Conservation (phyloP, 2,113 vertebrate species). For the Leuciscus idus region DNA sequence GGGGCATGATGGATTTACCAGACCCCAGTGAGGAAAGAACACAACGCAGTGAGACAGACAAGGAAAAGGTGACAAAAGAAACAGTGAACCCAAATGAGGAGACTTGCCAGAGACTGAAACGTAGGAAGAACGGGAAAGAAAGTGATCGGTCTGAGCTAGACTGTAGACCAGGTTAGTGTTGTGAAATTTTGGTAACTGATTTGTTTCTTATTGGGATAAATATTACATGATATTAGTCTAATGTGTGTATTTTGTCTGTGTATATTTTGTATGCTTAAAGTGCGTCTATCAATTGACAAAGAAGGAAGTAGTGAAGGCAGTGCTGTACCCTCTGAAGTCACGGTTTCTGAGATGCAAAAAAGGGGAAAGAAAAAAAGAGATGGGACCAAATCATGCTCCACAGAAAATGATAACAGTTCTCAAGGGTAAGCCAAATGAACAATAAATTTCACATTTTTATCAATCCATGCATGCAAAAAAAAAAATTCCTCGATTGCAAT, state of each 20-base stretch:
- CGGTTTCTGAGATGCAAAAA: conserved; percentile 30
- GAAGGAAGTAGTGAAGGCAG: conserved; percentile 62
- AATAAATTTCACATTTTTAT: not conserved
- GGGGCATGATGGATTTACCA: not conserved
- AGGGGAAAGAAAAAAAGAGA: conserved; percentile 53
- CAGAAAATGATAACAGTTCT: conserved; percentile 39
- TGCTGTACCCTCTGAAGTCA: conserved; percentile 39
- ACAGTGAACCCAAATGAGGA: conserved; percentile 32
- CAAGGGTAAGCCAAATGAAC: conserved; percentile 56
- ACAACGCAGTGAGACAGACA: not conserved
- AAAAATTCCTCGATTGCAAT: too few species aligned
- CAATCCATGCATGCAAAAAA: not conserved
- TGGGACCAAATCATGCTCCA: conserved; percentile 47
- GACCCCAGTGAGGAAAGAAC: not conserved
- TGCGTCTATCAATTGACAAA: conserved; percentile 61
- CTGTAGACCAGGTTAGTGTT: conserved; percentile 68
- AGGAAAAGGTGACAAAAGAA: not conserved
- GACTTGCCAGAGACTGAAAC: conserved; percentile 11
- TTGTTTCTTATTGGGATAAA: not conserved
- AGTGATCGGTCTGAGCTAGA: conserved; percentile 65
- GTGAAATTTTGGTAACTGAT: not conserved
- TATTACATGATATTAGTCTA: not conserved
- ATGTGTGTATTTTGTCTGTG: not conserved
- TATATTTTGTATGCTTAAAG: conserved; percentile 52
- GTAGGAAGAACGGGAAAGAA: conserved; percentile 34